Base-by-base conservation (phyloP, 1,140 invertebrate genomes). In the Chironomus striatipennis region DNA sequence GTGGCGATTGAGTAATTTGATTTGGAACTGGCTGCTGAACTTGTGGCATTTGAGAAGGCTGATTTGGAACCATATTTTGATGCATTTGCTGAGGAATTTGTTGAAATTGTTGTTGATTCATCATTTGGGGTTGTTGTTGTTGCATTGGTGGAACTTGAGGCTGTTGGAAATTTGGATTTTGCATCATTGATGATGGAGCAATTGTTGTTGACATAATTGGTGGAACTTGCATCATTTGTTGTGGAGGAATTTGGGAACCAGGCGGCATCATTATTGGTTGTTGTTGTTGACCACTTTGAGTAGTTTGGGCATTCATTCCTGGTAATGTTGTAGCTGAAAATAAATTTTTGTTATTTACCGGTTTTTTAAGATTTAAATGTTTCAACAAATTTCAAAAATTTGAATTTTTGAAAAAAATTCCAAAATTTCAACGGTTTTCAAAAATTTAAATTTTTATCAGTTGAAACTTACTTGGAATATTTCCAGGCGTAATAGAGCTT, bases 211-310 rank as follows among this genome's bases (percentile, higher is more conserved):
- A 34, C 76, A 75, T 10, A 74, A 74, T 42, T 76, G 79, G 70
- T 75, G 76, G 79, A 74, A 78, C 78, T 42, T 77, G 6, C 79
- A 75, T 47, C 79, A 74, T 57, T 81, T 79, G 75, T 82, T 81
- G 10, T 64, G 42, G 43, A 18, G 43, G 73, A 65, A 15, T 15
- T 70, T 81, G 81, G 10, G 81, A 77, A 7, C 80, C 81, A 8
- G 81, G 79, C 75, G 82, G 83, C 75, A 81, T 79, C 9, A 82
- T 81, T 79, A 85, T 43, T 70, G 42, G 64, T 75, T 73, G 72
- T 76, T 75, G 78, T 34, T 75, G 75, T 7, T 76, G n/a, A 73
- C 73, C 73, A 20, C 67, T 70, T 73, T 74, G 74, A 2, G 24
- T 34, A 34, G 24, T 34, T 10, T 57, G 47, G 5, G 12, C 12